phyloP scores from a whole-genome alignment of 2,113 vertebrate species.

The Isurus oxyrinchus region DNA sequence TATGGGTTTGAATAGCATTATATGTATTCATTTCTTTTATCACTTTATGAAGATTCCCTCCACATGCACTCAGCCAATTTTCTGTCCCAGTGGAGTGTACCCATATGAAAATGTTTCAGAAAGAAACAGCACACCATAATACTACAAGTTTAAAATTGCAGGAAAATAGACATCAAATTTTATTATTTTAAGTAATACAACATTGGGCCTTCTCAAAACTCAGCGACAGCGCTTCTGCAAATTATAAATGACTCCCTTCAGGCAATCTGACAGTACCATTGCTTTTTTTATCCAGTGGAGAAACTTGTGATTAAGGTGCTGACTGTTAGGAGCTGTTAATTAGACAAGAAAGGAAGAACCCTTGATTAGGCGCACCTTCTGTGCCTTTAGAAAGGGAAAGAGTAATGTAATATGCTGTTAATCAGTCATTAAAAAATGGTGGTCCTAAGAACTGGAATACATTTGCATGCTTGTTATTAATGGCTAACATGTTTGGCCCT shows the following conservation, averaged over 20 bases:
- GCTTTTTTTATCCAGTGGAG: background rate
- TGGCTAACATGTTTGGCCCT: background rate
- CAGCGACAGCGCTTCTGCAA: background rate
- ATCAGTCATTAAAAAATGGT: constrained; percentile 23
- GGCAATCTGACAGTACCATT: background rate
- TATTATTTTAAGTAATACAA: background rate
- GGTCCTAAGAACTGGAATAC: background rate
- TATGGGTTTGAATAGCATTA: background rate
- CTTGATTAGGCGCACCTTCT: constrained; percentile 13
- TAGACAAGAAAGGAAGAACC: background rate
- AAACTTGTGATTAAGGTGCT: background rate
- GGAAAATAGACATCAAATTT: background rate
- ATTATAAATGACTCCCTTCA: constrained; percentile 16
- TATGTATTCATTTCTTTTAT: background rate
- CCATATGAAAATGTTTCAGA: background rate
- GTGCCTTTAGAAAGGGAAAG: background rate
- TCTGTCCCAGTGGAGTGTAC: background rate
- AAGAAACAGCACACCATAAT: background rate
- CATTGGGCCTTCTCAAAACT: background rate
- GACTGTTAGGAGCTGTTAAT: constrained; percentile 25
- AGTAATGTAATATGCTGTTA: constrained; percentile 23
- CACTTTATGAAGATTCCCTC: background rate
- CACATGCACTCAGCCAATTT: background rate
- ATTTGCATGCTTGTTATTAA: constrained; percentile 1
- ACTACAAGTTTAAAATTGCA: background rate